Evolutionary conservation across 2,888 invertebrate genomes (phyloP), one percentile per base, ranked within the genome.

Genomic region (Sussaba pulchella): DNA sequence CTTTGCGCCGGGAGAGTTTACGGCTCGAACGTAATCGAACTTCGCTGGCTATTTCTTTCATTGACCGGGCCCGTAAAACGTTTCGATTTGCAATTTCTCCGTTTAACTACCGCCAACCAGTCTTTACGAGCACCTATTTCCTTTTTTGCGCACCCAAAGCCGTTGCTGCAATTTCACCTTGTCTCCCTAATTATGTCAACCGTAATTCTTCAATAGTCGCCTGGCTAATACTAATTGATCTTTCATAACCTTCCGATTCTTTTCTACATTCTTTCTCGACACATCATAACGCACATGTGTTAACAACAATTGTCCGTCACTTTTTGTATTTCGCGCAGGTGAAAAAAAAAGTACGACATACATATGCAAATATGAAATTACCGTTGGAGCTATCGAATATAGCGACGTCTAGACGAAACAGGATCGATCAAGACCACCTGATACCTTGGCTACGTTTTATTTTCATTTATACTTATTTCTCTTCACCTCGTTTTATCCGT

Each of bases 1-100:
- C 54, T 77, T 74, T 70, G 72, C 66, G 67, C 59, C 57, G 66
- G 61, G 39, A 54, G 64, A 81, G 73, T 84, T 84, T 84, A 84
- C 83, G 73, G 80, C 78, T 66, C 52, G 70, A 67, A 79, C 79
- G 85, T 83, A 83, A 85, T 83, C 85, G 87, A 87, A 87, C 85
- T n/a, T 84, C 85, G 85, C 84, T 24, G 50, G 19, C 21, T 79
- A 74, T 78, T 86, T 81, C 85, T 89, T 88, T 88, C 88, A 85
- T 89, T 88, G 88, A 86, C 84, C 82, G 36, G 41, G 81, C 69
- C 84, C 89, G 88, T 89, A 88, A 88, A 89, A 89, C 87, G 87
- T 88, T 89, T 89, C 89, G 88, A 89, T 89, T 88, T 88, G 88
- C 88, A 89, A 89, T 89, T 88, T 88, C 84, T 81, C 78, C 84